Conservation (phyloP, 2,797 vertebrate genomes). For the Apogon hyalosoma region DNA sequence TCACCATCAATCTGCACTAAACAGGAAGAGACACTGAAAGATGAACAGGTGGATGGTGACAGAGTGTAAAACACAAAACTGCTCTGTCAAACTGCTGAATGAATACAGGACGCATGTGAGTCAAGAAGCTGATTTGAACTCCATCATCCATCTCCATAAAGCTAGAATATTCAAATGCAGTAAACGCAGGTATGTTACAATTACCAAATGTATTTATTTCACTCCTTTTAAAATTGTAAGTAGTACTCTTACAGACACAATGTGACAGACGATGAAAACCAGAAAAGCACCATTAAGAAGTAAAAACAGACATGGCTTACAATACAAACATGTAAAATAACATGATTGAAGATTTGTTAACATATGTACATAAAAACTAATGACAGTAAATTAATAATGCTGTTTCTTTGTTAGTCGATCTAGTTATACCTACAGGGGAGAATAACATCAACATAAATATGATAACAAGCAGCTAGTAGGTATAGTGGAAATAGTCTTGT, state of each 20-base stretch:
- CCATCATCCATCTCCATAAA: conserved; percentile 18
- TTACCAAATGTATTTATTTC: conserved; percentile 68
- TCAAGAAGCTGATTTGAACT: conserved; percentile 16
- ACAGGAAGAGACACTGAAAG: conserved; percentile 52
- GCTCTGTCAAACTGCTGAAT: conserved; percentile 55
- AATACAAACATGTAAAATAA: conserved; percentile 29
- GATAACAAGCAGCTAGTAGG: conserved; percentile 60
- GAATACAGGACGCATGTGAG: conserved; percentile 16
- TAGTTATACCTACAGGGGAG: conserved; percentile 40
- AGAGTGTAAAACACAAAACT: conserved; percentile 47
- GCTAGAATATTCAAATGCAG: neutral
- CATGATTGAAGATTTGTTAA: conserved; percentile 43
- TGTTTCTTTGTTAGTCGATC: conserved; percentile 44
- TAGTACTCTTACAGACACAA: conserved; percentile 35
- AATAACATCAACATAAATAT: conserved; percentile 67
- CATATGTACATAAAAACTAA: conserved; percentile 56
- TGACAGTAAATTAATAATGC: conserved; percentile 50
- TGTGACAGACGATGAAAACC: conserved; percentile 26
- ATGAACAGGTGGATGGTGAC: conserved; percentile 57
- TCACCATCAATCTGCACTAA: conserved; percentile 34
- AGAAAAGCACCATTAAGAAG: conserved; percentile 21
- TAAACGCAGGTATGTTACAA: neutral
- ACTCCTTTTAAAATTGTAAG: conserved; percentile 53
- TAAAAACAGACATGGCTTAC: conserved; percentile 32
- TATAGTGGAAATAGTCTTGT: conserved; percentile 31